A percentile compares a stretch with the other conserved stretches of the same genome.
These are phyloP conservation scores for Corticium candelabrum DNA, from an alignment of 37 sponge, comb jelly and placozoan genomes.

Conservation along the genomic window DNA sequence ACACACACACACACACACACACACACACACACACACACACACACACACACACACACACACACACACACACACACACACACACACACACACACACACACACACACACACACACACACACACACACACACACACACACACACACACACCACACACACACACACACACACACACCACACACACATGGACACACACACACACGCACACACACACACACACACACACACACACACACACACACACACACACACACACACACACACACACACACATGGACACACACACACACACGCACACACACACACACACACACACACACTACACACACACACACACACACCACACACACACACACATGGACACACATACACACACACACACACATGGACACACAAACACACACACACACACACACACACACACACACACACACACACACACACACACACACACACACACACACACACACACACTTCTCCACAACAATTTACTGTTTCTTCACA, in stretches of 20 bases:
- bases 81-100: constrained; percentile 21
- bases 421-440: constrained; percentile 7
- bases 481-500: not conserved
- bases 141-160: too few species aligned
- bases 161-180: too few species aligned
- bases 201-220: constrained; percentile 30
- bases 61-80: not conserved
- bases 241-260: constrained; percentile 13
- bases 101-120: constrained; percentile 9
- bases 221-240: constrained; percentile 26
- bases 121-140: constrained; percentile 1
- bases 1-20: too few species aligned
- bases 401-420: constrained; percentile 10
- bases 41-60: not conserved
- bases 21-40: not conserved
- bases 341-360: too few species aligned
- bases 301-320: not conserved
- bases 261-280: too few species aligned
- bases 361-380: too few species aligned
- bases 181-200: not conserved
- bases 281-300: not conserved
- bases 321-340: too few species aligned
- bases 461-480: not conserved
- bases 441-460: constrained; percentile 3
- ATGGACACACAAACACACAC: too few species aligned